A percentile compares a stretch with the other conserved stretches of the same genome.
Evolutionary conservation across 2,797 vertebrate genomes (phyloP).

Genomic region (Morelia viridis): DNA sequence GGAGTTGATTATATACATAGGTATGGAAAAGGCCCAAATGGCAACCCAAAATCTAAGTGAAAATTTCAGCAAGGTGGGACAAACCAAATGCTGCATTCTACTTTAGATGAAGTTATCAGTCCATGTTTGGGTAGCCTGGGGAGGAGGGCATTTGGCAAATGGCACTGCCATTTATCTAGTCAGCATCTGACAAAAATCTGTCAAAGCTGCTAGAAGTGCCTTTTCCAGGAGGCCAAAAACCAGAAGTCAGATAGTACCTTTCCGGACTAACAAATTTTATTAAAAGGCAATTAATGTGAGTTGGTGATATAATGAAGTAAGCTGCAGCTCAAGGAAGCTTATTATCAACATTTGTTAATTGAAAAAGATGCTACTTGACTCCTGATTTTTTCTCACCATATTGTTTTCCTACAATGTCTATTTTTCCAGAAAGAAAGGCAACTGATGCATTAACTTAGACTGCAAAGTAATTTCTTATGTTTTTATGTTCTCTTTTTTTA

Average conservation of each 20-base stretch:
- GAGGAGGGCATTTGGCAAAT: too few species aligned
- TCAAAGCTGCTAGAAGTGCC: not conserved
- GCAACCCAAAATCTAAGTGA: too few species aligned
- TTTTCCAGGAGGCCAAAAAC: not conserved
- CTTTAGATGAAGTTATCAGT: too few species aligned
- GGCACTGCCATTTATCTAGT: not conserved
- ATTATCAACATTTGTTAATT: not conserved
- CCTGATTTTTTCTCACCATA: not conserved
- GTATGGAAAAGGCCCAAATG: too few species aligned
- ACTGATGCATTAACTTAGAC: not conserved
- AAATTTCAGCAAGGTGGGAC: too few species aligned
- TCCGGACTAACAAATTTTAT: not conserved
- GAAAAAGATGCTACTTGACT: not conserved
- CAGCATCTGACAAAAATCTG: not conserved
- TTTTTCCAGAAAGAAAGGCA: not conserved
- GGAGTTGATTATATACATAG: too few species aligned
- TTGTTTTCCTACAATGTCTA: not conserved
- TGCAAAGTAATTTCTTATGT: not conserved
- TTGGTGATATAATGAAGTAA: not conserved
- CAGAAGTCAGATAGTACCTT: not conserved
- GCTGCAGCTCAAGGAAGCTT: not conserved
- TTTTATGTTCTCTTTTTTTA: not conserved
- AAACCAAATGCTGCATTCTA: too few species aligned
- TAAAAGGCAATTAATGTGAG: not conserved
- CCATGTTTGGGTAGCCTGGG: not conserved